Conservation (phyloP, 2,797 vertebrate species). For the Podargus strigoides region DNA sequence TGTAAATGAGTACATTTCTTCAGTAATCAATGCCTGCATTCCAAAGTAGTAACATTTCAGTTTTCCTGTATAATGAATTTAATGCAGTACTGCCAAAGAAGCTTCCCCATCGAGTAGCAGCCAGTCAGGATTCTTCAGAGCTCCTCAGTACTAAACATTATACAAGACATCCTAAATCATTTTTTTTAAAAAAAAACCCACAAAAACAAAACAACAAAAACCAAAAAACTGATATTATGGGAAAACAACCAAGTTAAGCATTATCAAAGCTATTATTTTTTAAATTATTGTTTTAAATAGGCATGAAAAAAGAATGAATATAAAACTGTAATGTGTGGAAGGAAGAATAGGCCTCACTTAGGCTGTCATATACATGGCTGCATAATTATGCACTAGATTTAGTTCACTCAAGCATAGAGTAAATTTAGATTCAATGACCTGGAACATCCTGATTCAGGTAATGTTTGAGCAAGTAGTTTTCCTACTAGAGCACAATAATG, state of each 20-base stretch:
- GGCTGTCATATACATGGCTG: not conserved
- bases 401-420: not conserved
- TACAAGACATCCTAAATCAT: not conserved
- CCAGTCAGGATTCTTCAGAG: not conserved
- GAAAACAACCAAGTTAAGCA: not conserved
- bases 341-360: not conserved
- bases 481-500: not conserved
- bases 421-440: conserved; percentile 27
- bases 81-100: not conserved
- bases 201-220: too few relatives aligned
- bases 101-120: accelerated
- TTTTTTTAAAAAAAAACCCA: not conserved
- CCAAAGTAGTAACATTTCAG: not conserved
- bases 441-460: not conserved
- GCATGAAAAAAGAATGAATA: not conserved
- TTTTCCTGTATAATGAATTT: not conserved
- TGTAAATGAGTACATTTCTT: not conserved
- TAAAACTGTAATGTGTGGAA: not conserved
- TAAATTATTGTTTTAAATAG: not conserved
- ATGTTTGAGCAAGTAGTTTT: not conserved
- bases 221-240: not conserved
- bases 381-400: not conserved
- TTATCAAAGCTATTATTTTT: not conserved
- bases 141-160: not conserved
- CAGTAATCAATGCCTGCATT: not conserved